phyloP scores from a whole-genome alignment of 2,113 vertebrate species.

The Acrocephalus arundinaceus region DNA sequence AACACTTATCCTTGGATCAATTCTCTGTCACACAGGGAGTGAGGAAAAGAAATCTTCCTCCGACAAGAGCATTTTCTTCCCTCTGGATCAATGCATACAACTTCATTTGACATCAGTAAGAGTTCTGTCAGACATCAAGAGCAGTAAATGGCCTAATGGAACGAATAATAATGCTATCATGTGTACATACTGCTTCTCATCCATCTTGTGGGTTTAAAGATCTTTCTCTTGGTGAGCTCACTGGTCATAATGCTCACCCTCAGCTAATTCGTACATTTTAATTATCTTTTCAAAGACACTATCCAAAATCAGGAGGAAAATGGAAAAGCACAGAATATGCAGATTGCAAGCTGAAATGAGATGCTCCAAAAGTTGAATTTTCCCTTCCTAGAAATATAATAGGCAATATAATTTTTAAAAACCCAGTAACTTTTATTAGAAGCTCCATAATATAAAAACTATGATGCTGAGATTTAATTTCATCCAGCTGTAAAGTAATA shows the following conservation, averaged over 20 bases:
- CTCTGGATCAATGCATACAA: neutral
- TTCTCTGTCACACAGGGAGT: neutral
- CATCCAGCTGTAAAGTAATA: neutral
- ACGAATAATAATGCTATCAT: conserved; percentile 12
- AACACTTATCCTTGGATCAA: conserved; percentile 7
- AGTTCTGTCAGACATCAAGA: conserved; percentile 29
- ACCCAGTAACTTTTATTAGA: neutral
- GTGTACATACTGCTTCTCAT: neutral
- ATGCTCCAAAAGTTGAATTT: neutral
- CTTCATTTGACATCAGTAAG: conserved; percentile 20
- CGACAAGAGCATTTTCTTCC: neutral
- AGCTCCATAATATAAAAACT: neutral
- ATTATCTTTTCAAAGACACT: conserved; percentile 21
- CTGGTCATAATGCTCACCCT: neutral
- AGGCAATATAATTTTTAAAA: neutral
- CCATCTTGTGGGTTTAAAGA: conserved; percentile 5
- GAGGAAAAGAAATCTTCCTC: neutral
- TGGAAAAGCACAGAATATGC: neutral
- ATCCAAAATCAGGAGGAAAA: neutral
- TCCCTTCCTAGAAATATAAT: conserved; percentile 17
- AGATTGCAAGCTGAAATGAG: neutral
- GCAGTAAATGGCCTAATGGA: conserved; percentile 39
- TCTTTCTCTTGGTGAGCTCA: neutral
- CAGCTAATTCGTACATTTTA: conserved; percentile 13
- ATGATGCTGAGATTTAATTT: conserved; percentile 9